These are phyloP conservation scores for Crotophaga sulcirostris DNA, from an alignment of 2,113 vertebrate genomes.

Conservation along the genomic window DNA sequence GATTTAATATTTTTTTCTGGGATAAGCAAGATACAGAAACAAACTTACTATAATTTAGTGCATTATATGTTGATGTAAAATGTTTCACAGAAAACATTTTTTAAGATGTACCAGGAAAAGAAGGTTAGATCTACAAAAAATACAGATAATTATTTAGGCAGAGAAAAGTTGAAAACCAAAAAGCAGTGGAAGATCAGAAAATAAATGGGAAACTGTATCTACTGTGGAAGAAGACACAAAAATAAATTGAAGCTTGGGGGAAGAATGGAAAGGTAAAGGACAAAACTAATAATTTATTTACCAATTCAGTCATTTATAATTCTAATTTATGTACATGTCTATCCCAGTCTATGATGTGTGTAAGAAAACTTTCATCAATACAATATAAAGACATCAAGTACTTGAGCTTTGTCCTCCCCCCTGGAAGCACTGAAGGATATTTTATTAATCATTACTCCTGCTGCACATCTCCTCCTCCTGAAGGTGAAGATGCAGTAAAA, in stretches of 20 bases:
- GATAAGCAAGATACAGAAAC: neutral
- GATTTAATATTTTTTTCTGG: neutral
- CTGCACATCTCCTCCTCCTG: neutral
- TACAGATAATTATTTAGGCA: neutral
- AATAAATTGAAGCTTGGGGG: constrained; percentile 39
- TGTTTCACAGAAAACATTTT: neutral
- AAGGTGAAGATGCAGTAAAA: neutral
- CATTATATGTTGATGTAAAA: neutral
- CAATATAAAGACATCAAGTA: neutral
- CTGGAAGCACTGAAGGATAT: neutral
- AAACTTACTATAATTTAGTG: neutral
- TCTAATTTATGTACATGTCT: constrained; percentile 26
- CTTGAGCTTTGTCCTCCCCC: constrained; percentile 18
- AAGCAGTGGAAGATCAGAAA: neutral
- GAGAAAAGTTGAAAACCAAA: neutral
- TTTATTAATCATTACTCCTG: neutral
- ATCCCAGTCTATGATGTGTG: neutral
- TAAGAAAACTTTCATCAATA: constrained; percentile 25
- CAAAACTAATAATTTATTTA: constrained; percentile 55
- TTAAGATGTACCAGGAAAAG: neutral
- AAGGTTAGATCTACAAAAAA: neutral
- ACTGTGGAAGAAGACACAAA: neutral
- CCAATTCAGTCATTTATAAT: neutral
- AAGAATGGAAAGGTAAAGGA: neutral
- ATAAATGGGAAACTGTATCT: neutral